Evolutionary conservation across 2,113 vertebrate species (phyloP), one percentile per base, ranked within the genome.

Genomic region (Oncorhynchus tshawytscha): DNA sequence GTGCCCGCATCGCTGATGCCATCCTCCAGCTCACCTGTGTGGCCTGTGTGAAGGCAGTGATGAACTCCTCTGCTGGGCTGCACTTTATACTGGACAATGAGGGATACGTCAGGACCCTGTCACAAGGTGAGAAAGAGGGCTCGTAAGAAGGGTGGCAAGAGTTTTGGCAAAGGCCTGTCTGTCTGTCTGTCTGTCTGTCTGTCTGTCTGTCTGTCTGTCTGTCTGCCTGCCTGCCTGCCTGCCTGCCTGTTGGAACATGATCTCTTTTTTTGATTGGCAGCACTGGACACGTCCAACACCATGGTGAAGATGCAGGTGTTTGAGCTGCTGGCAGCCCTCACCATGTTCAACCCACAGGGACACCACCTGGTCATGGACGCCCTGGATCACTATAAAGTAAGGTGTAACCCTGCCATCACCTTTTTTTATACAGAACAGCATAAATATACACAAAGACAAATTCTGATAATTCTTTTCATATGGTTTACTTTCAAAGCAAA

Each of bases 281-380:
- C 96, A 66, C 90, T 98, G 87, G 95, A 98, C 84, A 97, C 96
- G 0, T 94, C 96, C 65, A 98, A 97, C 39, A 88, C 95, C 66
- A 97, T 97, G 96, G 96, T 98, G 73, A 98, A 98, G 92, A 97
- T 95, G 88, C 96, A 98, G 87, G 96, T 97, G 77, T 97, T 97
- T 80, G 96, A 98, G 80, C 93, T 98, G 70, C 87, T 98, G 86
- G 95, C 96, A 0, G 96, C 96, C 5, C 91, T 98, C 31, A 92
- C 94, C 77, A 91, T 98, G 81, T 97, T 96, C 54, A 95, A 95
- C 0, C 80, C 88, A 0, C 92, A 91, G 71, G 96, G 97, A 5
- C 93, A 96, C 0, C 54, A 79, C 24, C 91, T 96, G 81, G 92
- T 94, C 5, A 78, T 98, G 88, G 96, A 97, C 7, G 95, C 96